A percentile compares a stretch with the other conserved stretches of the same genome.
These are phyloP conservation scores for Nibea coibor DNA, from an alignment of 2,113 vertebrate genomes.

Conservation along the genomic window DNA sequence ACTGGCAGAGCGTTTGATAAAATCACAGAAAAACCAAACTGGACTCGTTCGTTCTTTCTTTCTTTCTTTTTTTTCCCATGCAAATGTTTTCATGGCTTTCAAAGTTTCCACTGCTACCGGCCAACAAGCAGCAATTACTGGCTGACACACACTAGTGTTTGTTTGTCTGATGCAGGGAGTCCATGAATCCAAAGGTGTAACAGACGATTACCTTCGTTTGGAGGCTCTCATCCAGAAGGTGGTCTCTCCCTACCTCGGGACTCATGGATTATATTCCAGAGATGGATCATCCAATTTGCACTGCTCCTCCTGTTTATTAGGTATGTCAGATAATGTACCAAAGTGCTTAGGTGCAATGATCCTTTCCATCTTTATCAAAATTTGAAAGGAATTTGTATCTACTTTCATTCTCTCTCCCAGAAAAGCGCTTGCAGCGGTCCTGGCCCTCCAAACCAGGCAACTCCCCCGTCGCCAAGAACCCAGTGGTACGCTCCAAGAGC, in stretches of 20 bases:
- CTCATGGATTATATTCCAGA: slow-evolving; percentile 89
- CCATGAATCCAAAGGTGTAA: slow-evolving; percentile 92
- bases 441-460: slow-evolving; percentile 80
- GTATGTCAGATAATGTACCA: slow-evolving; percentile 74
- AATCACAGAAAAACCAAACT: slow-evolving; percentile 21
- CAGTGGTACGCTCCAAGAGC: slow-evolving; percentile 93
- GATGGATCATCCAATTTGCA: slow-evolving; percentile 86
- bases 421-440: slow-evolving; percentile 87
- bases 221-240: slow-evolving; percentile 95
- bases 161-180: slow-evolving; percentile 87
- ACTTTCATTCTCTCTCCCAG: slow-evolving; percentile 67
- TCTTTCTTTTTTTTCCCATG: background rate
- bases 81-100: slow-evolving; percentile 6
- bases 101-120: slow-evolving; percentile 23
- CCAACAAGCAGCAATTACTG: slow-evolving; percentile 23
- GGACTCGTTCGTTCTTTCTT: background rate
- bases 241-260: slow-evolving; percentile 95
- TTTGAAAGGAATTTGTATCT: background rate
- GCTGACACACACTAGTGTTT: slow-evolving; percentile 7
- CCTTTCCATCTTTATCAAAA: background rate
- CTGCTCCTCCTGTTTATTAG: slow-evolving; percentile 91
- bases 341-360: background rate
- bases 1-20: slow-evolving; percentile 11
- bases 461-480: slow-evolving; percentile 86
- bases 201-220: slow-evolving; percentile 93